Percentiles rank a stretch among this genome's conserved stretches.
Evolutionary conservation across 2,888 invertebrate genomes (phyloP).

Genomic region (Drosophila greeni): DNA sequence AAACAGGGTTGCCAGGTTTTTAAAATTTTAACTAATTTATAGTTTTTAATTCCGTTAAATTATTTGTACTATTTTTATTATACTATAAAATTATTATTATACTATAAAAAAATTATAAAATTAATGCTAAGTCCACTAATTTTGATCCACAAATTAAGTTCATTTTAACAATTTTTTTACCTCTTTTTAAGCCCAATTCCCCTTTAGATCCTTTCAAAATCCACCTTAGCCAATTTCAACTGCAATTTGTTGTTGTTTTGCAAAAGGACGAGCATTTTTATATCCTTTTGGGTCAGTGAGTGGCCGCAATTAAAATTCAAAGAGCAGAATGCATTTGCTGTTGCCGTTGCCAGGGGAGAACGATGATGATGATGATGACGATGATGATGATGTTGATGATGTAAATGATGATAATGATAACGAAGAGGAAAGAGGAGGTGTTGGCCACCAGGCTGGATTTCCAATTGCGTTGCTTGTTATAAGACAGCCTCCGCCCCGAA

Average conservation of each 20-base stretch:
- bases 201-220: not conserved
- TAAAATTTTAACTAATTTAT: too few species aligned
- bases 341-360: conserved; percentile 8
- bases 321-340: conserved; percentile 66
- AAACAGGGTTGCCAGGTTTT: too few species aligned
- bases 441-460: conserved; percentile 10
- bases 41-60: too few species aligned
- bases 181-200: not conserved
- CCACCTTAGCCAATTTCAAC: not conserved
- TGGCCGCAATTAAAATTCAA: conserved; percentile 63
- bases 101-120: too few species aligned
- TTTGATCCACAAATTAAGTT: too few species aligned
- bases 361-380: not conserved
- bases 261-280: conserved; percentile 8
- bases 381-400: not conserved
- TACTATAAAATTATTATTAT: too few species aligned
- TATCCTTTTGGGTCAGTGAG: conserved; percentile 25
- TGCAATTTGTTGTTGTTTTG: conserved; percentile 16
- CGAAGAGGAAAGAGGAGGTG: not conserved
- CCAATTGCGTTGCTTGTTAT: conserved; percentile 25
- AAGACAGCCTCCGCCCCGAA: conserved; percentile 17
- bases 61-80: too few species aligned
- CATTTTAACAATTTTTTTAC: too few species aligned
- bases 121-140: too few species aligned
- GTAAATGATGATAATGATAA: not conserved